These are phyloP conservation scores for Tuberolachnus salignus DNA, from an alignment of 2,888 invertebrate genomes.

Conservation along the genomic window DNA sequence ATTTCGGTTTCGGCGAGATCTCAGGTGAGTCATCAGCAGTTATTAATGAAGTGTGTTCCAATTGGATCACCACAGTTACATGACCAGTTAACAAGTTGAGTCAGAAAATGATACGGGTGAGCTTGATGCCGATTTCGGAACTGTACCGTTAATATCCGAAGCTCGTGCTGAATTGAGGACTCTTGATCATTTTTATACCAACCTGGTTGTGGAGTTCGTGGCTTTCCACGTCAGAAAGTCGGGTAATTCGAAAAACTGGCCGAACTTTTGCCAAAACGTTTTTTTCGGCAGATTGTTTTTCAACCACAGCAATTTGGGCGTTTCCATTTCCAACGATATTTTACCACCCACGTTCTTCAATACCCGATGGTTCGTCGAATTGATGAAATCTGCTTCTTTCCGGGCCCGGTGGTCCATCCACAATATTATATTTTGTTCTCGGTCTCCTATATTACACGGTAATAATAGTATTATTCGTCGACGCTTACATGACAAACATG, in stretches of 20 bases:
- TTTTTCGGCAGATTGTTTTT: slow-evolving; percentile 71
- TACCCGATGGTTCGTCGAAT: slow-evolving; percentile 74
- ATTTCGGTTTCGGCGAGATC: slow-evolving; percentile 7
- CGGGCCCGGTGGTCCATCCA: slow-evolving; percentile 93
- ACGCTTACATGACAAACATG: too few relatives aligned
- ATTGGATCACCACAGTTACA: neutral
- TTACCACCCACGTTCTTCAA: slow-evolving; percentile 87
- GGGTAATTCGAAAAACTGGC: slow-evolving; percentile 80
- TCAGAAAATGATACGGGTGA: neutral
- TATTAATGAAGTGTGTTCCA: slow-evolving; percentile 4
- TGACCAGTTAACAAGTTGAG: neutral
- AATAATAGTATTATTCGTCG: too few relatives aligned
- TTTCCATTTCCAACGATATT: slow-evolving; percentile 96
- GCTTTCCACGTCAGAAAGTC: slow-evolving; percentile 94
- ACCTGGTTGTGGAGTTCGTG: slow-evolving; percentile 75
- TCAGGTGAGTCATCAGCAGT: slow-evolving; percentile 17
- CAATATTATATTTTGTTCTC: slow-evolving; percentile 82
- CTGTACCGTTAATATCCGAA: neutral
- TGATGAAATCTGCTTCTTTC: slow-evolving; percentile 80
- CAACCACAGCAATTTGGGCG: slow-evolving; percentile 92
- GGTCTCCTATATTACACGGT: slow-evolving; percentile 64
- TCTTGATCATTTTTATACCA: slow-evolving; percentile 48
- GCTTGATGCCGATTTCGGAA: neutral
- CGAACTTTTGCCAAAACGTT: slow-evolving; percentile 73
- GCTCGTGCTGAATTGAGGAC: neutral